Base-by-base conservation (phyloP, 2,888 invertebrate genomes). In the Microctonus aethiopoides region DNA sequence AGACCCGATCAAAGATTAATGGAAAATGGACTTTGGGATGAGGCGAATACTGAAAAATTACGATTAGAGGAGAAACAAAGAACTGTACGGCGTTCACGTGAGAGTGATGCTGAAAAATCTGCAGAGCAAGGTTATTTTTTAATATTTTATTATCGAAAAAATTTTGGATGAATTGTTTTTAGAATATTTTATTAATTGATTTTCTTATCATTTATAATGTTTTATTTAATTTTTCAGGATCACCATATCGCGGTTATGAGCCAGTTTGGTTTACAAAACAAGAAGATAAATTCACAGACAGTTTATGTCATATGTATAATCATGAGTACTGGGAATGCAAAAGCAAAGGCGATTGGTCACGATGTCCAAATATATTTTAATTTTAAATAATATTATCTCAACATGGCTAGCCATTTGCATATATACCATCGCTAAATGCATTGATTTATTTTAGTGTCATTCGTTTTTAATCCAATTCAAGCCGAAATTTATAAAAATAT, bases 1-100 rank as follows among this genome's bases (percentile, higher is more conserved):
- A 90, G 99, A 68, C 99, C 99, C 70, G 99, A 99, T 90, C 99
- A 99, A 88, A 91, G 99, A 64, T 90, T 97, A 78, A 99, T 99
- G 99, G 98, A 99, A 87, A 91, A 95, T 73, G 97, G 97, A 2
- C 89, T 90, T 67, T 97, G 97, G 95, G 95, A 97, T 81, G 94
- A 94, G 75, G 97, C 97, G 71, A 98, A 98, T 87, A 85, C 88
- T 0, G 95, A 95, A 86, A 96, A 96, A 86, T 86, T 95, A 34
- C 89, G 92, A 0, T 89, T 99, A 29, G 99, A 99, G 87, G 99
- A 99, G 87, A 98, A 98, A 87, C 99, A 99, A 88, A 90, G 99
- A 75, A 89, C 91, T 7, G 91, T 89, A 74, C 89, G 99, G 64
- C 90, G 96, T 74, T 86, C 89, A 79, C 90, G 94, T 24, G 99